phyloP scores from a whole-genome alignment of 2,888 invertebrate genomes.

The Unio delphinus region DNA sequence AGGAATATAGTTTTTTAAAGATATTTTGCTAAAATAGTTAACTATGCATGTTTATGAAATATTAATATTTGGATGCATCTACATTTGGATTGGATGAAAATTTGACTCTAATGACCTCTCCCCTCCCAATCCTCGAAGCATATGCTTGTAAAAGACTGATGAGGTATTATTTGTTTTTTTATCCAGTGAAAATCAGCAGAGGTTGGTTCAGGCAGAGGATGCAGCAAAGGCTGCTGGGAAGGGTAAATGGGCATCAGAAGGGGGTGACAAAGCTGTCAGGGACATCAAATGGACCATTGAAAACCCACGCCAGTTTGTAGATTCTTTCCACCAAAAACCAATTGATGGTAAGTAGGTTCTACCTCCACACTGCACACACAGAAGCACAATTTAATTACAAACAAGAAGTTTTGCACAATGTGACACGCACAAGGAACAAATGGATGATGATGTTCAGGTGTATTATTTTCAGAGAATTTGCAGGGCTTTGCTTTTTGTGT shows the following conservation, averaged over 20 bases:
- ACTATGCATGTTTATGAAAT: not conserved
- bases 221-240: conserved; percentile 88
- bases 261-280: conserved; percentile 79
- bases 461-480: too few species aligned
- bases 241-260: conserved; percentile 77
- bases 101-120: not conserved
- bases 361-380: not conserved
- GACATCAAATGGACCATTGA: conserved; percentile 92
- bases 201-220: conserved; percentile 88
- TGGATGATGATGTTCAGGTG: too few species aligned
- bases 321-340: conserved; percentile 88
- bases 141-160: not conserved
- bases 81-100: not conserved
- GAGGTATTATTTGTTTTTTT: not conserved
- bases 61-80: not conserved
- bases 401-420: too few species aligned
- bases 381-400: not conserved
- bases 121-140: not conserved
- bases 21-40: too few species aligned
- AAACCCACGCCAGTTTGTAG: conserved; percentile 86
- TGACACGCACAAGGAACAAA: too few species aligned
- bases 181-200: conserved; percentile 71
- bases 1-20: too few species aligned
- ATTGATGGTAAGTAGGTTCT: conserved; percentile 75
- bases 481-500: too few species aligned